These are phyloP conservation scores for Istiophorus platypterus DNA, from an alignment of 2,113 vertebrate species.

Conservation along the genomic window DNA sequence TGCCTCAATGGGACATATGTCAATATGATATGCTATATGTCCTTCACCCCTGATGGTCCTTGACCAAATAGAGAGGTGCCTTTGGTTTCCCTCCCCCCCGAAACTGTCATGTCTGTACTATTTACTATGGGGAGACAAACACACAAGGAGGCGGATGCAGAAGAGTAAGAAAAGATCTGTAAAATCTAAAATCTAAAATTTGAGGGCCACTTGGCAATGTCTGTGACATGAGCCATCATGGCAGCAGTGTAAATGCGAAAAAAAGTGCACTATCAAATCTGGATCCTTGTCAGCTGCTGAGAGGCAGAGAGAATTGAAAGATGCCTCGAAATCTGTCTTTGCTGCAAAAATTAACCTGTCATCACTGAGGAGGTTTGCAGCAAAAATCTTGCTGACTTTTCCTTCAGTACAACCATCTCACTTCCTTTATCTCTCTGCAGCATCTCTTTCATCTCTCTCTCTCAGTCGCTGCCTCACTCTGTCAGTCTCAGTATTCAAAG, in stretches of 20 bases:
- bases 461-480: conserved; percentile 56
- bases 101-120: conserved; percentile 60
- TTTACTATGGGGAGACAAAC: conserved; percentile 58
- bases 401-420: conserved; percentile 49
- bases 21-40: conserved; percentile 85
- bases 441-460: conserved; percentile 69
- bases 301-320: conserved; percentile 43
- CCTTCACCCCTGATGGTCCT: conserved; percentile 85
- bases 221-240: conserved; percentile 21
- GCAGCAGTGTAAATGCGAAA: conserved; percentile 37
- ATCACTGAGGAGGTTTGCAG: conserved; percentile 44
- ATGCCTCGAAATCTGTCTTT: conserved; percentile 53
- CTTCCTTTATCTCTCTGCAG: conserved; percentile 41
- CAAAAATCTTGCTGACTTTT: conserved; percentile 57
- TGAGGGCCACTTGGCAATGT: conserved; percentile 20
- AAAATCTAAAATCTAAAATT: conserved; percentile 24
- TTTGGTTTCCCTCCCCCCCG: conserved; percentile 53
- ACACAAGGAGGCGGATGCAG: conserved; percentile 27
- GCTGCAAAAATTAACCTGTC: conserved; percentile 70
- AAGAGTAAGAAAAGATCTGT: background rate
- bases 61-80: conserved; percentile 80
- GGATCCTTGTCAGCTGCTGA: conserved; percentile 60
- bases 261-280: conserved; percentile 55
- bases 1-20: conserved; percentile 86
- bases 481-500: conserved; percentile 56